Evolutionary conservation across 2,888 invertebrate species (phyloP).

Genomic region (Chesias legatella): DNA sequence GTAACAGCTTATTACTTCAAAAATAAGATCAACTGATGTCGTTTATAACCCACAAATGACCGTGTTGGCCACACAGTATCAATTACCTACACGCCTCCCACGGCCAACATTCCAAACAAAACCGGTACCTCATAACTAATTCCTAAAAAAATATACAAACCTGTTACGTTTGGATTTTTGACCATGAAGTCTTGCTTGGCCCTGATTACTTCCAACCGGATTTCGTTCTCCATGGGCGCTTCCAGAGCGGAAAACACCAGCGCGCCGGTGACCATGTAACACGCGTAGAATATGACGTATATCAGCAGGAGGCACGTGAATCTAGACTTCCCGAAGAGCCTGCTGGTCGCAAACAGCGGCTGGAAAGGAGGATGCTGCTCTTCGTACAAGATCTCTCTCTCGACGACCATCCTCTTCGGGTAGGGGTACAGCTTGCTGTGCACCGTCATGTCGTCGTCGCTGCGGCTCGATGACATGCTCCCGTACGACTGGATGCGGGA

Average conservation of each 20-base stretch:
- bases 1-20: too few species aligned
- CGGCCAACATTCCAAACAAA: conserved; percentile 12
- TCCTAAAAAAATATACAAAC: conserved; percentile 53
- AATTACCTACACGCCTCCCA: conserved; percentile 6
- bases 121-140: conserved; percentile 4
- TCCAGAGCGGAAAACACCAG: conserved; percentile 85
- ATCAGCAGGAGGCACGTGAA: conserved; percentile 75
- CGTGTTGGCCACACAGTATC: conserved; percentile 1
- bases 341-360: conserved; percentile 61
- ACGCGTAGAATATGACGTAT: conserved; percentile 80
- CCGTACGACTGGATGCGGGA: conserved; percentile 68
- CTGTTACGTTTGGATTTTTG: conserved; percentile 82
- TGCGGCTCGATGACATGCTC: conserved; percentile 62
- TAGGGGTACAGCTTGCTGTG: conserved; percentile 70
- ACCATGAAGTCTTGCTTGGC: conserved; percentile 78
- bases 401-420: conserved; percentile 65
- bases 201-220: conserved; percentile 70
- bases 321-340: conserved; percentile 75
- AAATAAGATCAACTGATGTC: background rate
- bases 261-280: conserved; percentile 84
- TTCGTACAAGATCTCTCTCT: conserved; percentile 66
- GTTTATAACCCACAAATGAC: background rate
- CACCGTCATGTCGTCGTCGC: conserved; percentile 72
- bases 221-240: conserved; percentile 80
- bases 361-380: conserved; percentile 70